A percentile compares a stretch with the other conserved stretches of the same genome.
phyloP scores from a whole-genome alignment of 2,113 vertebrate genomes.

The Laterallus jamaicensis region DNA sequence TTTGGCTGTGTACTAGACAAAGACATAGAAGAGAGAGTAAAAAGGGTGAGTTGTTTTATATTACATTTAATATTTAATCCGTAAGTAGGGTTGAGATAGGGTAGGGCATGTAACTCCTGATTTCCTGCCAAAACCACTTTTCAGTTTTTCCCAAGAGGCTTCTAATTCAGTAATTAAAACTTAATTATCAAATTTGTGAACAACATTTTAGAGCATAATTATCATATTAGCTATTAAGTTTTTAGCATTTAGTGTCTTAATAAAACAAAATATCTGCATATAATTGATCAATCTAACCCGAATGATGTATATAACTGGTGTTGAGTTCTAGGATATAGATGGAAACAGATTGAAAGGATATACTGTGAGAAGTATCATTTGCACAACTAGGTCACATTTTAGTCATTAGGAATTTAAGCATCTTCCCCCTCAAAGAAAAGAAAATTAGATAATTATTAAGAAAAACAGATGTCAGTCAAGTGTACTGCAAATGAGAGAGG shows the following conservation, averaged over 20 bases:
- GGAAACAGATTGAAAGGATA: not conserved
- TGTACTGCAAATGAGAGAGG: not conserved
- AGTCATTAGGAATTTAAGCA: not conserved
- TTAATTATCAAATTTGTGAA: slow-evolving; percentile 6
- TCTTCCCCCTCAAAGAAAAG: not conserved
- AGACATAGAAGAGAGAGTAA: not conserved
- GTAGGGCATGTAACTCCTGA: not conserved
- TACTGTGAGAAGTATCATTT: not conserved
- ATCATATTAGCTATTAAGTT: not conserved
- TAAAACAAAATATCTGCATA: not conserved
- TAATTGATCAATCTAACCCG: not conserved
- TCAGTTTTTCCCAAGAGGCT: not conserved
- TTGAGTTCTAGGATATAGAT: not conserved
- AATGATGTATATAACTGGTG: not conserved
- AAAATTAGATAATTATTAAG: not conserved
- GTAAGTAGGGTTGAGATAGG: not conserved
- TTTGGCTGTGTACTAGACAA: not conserved
- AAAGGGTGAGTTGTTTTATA: not conserved
- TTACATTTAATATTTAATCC: not conserved
- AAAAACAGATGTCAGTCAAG: not conserved
- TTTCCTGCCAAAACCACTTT: not conserved
- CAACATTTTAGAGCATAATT: slow-evolving; percentile 12
- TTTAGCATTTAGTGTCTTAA: not conserved
- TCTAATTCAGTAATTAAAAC: not conserved
- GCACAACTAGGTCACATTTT: not conserved